Percentiles rank a stretch among this genome's conserved stretches.
These are phyloP conservation scores for Tanypteryx hageni DNA, from an alignment of 2,888 invertebrate species.

Conservation along the genomic window DNA sequence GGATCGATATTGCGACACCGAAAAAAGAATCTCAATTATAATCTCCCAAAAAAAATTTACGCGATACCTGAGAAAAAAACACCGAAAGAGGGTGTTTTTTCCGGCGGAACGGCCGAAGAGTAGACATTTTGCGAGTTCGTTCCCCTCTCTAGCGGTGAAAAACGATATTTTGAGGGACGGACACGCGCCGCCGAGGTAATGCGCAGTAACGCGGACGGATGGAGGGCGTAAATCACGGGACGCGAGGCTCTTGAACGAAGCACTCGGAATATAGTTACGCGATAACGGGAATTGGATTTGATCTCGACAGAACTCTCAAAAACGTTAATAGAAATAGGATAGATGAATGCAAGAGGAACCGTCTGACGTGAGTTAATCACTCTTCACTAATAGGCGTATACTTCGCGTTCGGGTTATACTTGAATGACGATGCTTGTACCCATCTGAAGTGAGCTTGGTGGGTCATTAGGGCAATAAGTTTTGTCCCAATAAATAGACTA, in stretches of 20 bases:
- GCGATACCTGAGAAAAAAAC: not conserved
- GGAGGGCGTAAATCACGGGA: not conserved
- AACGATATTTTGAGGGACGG: not conserved
- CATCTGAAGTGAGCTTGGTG: no score
- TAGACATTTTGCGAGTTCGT: no score
- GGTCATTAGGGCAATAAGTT: no score
- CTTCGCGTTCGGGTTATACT: no score
- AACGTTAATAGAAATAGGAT: not conserved
- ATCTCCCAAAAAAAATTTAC: not conserved
- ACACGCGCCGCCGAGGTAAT: not conserved
- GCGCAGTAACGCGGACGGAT: not conserved
- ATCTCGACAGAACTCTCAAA: not conserved
- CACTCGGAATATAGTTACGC: not conserved
- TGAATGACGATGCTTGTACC: no score
- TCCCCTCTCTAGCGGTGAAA: no score
- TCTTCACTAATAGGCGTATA: no score
- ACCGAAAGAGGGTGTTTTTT: no score
- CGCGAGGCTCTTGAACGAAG: not conserved
- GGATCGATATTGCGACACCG: not conserved
- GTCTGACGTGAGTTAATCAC: not conserved
- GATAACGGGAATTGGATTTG: constrained; percentile 17
- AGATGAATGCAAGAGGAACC: not conserved
- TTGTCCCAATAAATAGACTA: no score
- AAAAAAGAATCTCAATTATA: not conserved
- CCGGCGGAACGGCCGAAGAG: no score